phyloP scores from a whole-genome alignment of 1,140 invertebrate genomes.

The Bombus haemorrhoidalis region DNA sequence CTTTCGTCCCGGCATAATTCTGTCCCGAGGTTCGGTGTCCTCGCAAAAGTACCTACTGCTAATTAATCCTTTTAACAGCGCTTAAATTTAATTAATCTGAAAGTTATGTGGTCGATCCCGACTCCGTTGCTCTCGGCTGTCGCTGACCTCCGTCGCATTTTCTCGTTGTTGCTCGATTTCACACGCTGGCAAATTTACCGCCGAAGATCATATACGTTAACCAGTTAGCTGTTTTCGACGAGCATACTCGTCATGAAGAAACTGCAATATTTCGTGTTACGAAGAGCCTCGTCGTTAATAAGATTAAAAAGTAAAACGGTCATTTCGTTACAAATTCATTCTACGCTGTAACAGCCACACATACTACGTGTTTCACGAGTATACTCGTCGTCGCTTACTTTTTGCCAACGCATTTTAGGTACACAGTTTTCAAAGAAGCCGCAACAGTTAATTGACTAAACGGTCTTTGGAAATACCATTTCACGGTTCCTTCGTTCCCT shows the following conservation, averaged over 20 bases:
- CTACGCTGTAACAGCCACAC: rapidly evolving
- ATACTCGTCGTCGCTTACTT: no score
- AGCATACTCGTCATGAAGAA: no score
- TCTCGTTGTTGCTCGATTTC: constrained; percentile 44
- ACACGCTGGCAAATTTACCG: neutral
- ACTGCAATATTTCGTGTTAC: no score
- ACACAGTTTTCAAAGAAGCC: no score
- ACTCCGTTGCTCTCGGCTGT: neutral
- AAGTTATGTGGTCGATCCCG: constrained; percentile 75
- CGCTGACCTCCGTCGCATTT: constrained; percentile 45
- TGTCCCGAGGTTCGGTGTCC: constrained; percentile 67
- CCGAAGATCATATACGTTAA: constrained; percentile 60
- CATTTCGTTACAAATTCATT: no score
- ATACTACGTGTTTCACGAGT: no score
- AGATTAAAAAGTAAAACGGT: no score
- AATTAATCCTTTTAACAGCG: constrained; percentile 78
- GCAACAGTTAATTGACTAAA: constrained; percentile 43
- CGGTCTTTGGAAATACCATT: constrained; percentile 69
- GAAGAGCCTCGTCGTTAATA: no score
- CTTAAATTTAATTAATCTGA: constrained; percentile 78
- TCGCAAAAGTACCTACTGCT: constrained; percentile 69
- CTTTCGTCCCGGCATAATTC: constrained; percentile 70
- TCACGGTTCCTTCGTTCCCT: constrained; percentile 39
- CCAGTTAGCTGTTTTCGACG: neutral
- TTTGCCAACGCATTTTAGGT: no score